phyloP scores from a whole-genome alignment of 2,113 vertebrate genomes.

The Marmota flaviventris region DNA sequence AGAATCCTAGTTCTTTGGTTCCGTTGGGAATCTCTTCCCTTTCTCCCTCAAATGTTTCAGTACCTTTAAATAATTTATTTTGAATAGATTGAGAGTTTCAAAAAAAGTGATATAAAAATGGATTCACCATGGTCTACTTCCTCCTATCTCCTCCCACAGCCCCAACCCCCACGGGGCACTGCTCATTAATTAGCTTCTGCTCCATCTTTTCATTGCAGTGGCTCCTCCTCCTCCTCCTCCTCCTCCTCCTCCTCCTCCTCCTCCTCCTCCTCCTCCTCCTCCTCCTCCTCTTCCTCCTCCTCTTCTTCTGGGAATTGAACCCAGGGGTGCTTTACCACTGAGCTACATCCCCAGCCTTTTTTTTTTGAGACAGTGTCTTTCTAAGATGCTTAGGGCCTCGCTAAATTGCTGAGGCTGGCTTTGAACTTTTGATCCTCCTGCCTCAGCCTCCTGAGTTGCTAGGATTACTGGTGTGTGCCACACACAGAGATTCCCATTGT shows the following conservation, averaged over 20 bases:
- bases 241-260: too few relatives aligned
- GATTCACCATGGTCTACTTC: neutral
- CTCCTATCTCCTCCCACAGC: neutral
- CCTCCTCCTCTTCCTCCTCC: too few relatives aligned
- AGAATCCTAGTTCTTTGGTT: neutral
- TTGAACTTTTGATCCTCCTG: neutral
- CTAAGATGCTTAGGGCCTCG: neutral
- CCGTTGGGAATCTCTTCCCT: neutral
- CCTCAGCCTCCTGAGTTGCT: neutral
- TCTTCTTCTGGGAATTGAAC: too few relatives aligned
- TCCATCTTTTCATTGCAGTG: neutral
- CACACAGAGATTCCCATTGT: neutral
- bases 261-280: too few relatives aligned
- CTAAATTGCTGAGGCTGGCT: neutral
- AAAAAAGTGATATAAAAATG: neutral
- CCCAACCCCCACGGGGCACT: too few relatives aligned
- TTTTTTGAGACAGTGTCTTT: too few relatives aligned
- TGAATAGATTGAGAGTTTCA: neutral
- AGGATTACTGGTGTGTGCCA: neutral
- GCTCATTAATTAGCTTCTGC: neutral
- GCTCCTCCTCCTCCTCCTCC: too few relatives aligned
- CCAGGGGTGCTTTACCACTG: too few relatives aligned
- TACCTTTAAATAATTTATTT: constrained; percentile 42
- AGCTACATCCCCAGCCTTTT: too few relatives aligned
- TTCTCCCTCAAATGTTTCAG: neutral